A percentile compares a stretch with the other conserved stretches of the same genome.
These are phyloP conservation scores for Drosophila navojoa DNA, from an alignment of 1,140 invertebrate genomes.

Conservation along the genomic window DNA sequence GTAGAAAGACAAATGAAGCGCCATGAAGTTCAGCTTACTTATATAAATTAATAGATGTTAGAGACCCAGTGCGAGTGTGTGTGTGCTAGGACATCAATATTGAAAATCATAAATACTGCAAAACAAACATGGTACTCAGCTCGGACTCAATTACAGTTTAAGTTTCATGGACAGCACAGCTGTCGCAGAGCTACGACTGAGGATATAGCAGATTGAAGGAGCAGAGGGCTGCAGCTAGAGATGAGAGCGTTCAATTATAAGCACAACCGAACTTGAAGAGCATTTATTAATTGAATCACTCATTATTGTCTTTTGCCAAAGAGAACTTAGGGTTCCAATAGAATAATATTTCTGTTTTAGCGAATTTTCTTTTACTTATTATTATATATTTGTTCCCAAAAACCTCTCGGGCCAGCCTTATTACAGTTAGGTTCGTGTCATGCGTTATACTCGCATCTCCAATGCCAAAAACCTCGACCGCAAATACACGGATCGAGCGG, in stretches of 20 bases:
- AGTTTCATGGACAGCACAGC: constrained; percentile 26
- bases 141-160: constrained; percentile 27
- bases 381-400: too few relatives aligned
- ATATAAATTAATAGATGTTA: not conserved
- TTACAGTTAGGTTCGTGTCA: not conserved
- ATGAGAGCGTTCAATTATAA: not conserved
- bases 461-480: constrained; percentile 52
- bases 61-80: not conserved
- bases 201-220: not conserved
- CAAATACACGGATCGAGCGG: constrained; percentile 26
- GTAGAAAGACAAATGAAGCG: constrained; percentile 71
- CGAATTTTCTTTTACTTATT: too few relatives aligned
- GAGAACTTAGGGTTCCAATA: too few relatives aligned
- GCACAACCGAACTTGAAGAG: too few relatives aligned
- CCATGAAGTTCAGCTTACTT: constrained; percentile 26
- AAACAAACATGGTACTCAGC: not conserved
- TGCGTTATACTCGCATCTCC: not conserved
- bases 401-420: not conserved
- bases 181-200: not conserved
- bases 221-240: not conserved
- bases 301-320: too few relatives aligned
- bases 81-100: constrained; percentile 25
- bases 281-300: too few relatives aligned
- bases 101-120: constrained; percentile 7
- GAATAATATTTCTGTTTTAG: too few relatives aligned